Base-by-base conservation (phyloP, 2,113 vertebrate genomes). In the Malurus cyaneus region DNA sequence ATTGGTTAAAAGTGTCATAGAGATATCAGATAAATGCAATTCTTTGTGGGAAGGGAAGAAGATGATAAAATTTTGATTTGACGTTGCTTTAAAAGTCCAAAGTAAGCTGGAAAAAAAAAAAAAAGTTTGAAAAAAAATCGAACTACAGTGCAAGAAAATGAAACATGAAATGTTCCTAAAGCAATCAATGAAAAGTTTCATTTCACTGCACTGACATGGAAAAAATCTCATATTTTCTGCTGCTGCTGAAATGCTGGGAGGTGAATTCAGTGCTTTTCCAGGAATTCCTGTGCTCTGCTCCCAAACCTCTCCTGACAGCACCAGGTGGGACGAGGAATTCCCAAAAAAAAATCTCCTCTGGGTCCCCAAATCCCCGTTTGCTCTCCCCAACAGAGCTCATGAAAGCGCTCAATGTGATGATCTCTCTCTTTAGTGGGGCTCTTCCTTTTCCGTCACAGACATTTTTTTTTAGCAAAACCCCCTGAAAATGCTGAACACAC, bases 401-500 rank as follows among this genome's bases (percentile, higher is more conserved):
- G 21, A 7, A 11, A 13, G 82, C 78, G 46, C 80, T 70, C n/a
- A n/a, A n/a, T n/a, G n/a, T n/a, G n/a, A n/a, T n/a, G n/a, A n/a
- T n/a, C n/a, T n/a, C n/a, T n/a, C n/a, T n/a, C n/a, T n/a, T n/a
- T n/a, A 94, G 92, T 96, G 94, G 93, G 95, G 95, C 90, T 91
- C 80, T 96, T 95, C 92, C 94, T 97, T 96, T 91, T 94, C 86
- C 92, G 91, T 88, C 89, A 50, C 44, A 92, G 88, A 91, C 80
- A 46, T 83, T 77, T 88, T 39, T n/a, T 39, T 89, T 96, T 69
- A 93, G 97, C 91, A 90, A 95, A 95, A 93, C 54, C 92, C 74
- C 64, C 79, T 89, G 87, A 86, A 93, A 93, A 96, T 93, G 96
- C 96, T 96, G 73, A 87, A 88, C 94, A 94, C 94, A 95, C 97